These are phyloP conservation scores for Leptodactylus fuscus DNA, from an alignment of 2,113 vertebrate genomes.

Conservation along the genomic window DNA sequence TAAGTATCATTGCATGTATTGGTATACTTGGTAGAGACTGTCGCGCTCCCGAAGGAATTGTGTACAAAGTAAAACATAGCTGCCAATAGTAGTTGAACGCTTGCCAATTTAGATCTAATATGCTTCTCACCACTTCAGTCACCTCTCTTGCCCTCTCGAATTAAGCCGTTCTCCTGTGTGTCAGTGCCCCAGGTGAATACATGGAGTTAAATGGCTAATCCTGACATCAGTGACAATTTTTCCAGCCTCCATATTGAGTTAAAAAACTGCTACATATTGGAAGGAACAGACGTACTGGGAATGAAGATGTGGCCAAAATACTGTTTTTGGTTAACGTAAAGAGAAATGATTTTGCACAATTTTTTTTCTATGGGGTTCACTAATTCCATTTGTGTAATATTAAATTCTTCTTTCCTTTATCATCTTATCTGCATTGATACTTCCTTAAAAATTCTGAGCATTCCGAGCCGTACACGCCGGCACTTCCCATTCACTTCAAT, in stretches of 20 bases:
- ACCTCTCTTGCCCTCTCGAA: neutral
- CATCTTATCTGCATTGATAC: too few species aligned
- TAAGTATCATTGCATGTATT: neutral
- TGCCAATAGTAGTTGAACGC: slow-evolving; percentile 25
- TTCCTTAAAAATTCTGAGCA: too few species aligned
- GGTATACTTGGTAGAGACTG: neutral
- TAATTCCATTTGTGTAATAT: too few species aligned
- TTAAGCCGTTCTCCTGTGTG: slow-evolving; percentile 9
- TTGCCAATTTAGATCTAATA: slow-evolving; percentile 39
- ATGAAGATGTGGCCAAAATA: too few species aligned
- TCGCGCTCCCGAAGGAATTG: slow-evolving; percentile 1
- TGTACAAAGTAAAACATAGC: neutral
- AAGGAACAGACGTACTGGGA: neutral
- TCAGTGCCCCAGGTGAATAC: slow-evolving; percentile 34
- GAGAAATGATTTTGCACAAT: too few species aligned
- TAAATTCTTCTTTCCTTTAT: too few species aligned
- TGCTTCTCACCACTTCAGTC: slow-evolving; percentile 30
- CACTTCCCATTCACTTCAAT: too few species aligned
- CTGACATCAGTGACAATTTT: slow-evolving; percentile 22
- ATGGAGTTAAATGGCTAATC: slow-evolving; percentile 24
- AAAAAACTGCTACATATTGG: neutral
- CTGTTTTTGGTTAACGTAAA: too few species aligned
- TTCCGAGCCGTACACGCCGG: too few species aligned
- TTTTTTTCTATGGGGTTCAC: too few species aligned
- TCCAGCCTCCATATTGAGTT: neutral